phyloP scores from a whole-genome alignment of 2,797 vertebrate species.

The Pseudomugil tenellus region DNA sequence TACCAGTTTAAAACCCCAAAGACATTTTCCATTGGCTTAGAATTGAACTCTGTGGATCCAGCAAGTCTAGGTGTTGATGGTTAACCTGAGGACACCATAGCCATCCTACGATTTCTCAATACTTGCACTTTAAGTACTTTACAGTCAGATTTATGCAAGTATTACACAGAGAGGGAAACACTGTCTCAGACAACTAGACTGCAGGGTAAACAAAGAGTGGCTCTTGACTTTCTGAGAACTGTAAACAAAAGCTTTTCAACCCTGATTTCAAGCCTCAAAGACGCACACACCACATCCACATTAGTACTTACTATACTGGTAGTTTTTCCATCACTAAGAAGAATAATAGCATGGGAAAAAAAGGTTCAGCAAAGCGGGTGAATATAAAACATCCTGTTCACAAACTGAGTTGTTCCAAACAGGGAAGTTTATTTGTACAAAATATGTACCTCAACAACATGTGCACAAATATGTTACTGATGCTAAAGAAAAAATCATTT shows the following conservation, averaged over 20 bases:
- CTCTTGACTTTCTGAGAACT: slow-evolving; percentile 29
- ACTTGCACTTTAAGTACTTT: not conserved
- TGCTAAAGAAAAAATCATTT: not conserved
- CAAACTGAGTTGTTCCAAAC: slow-evolving; percentile 14
- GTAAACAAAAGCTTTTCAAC: slow-evolving; percentile 48
- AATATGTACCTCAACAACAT: slow-evolving; percentile 2
- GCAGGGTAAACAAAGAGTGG: slow-evolving; percentile 16
- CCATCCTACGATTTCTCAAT: not conserved
- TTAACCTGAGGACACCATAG: slow-evolving; percentile 2
- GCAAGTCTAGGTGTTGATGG: not conserved
- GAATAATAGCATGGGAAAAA: slow-evolving; percentile 17
- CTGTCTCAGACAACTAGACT: slow-evolving; percentile 18
- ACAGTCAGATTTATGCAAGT: not conserved
- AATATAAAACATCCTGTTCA: slow-evolving; percentile 18
- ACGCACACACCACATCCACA: slow-evolving; percentile 21
- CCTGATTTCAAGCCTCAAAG: slow-evolving; percentile 29
- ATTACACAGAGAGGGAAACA: slow-evolving; percentile 18
- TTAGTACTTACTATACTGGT: slow-evolving; percentile 27
- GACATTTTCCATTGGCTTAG: not conserved
- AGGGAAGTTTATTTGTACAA: not conserved
- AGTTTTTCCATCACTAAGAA: slow-evolving; percentile 30
- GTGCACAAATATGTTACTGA: not conserved
- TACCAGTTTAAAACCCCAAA: not conserved
- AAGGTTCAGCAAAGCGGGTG: slow-evolving; percentile 22
- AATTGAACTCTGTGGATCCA: not conserved